These are phyloP conservation scores for Menura novaehollandiae DNA, from an alignment of 2,113 vertebrate species.

Conservation along the genomic window DNA sequence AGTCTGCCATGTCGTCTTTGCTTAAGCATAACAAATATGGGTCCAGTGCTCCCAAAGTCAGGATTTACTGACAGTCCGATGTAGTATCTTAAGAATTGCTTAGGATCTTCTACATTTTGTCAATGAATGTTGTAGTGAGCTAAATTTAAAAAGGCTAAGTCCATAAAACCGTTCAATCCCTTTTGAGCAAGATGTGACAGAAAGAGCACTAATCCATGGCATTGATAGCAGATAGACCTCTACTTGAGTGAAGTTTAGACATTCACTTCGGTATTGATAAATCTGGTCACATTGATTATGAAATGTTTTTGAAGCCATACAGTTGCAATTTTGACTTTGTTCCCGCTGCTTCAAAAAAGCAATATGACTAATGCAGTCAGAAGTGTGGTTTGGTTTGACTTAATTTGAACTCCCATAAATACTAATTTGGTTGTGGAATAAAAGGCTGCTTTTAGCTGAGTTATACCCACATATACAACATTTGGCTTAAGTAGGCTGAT, in stretches of 20 bases:
- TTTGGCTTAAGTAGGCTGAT: not conserved
- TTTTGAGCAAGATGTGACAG: not conserved
- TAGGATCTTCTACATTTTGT: not conserved
- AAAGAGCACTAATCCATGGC: not conserved
- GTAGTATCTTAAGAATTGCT: not conserved
- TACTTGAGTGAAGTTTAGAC: not conserved
- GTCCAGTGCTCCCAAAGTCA: not conserved
- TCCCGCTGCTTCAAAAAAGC: not conserved
- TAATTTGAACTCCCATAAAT: not conserved
- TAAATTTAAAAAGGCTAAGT: not conserved
- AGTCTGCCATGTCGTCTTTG: not conserved
- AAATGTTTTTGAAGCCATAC: not conserved
- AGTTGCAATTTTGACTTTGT: not conserved
- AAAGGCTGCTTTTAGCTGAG: not conserved
- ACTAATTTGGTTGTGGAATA: rapidly evolving
- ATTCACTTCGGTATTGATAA: not conserved
- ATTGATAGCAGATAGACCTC: not conserved
- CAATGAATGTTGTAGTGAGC: not conserved
- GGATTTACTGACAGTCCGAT: not conserved
- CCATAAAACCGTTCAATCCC: not conserved
- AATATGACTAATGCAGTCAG: not conserved
- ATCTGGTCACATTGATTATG: not conserved
- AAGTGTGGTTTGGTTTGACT: not conserved
- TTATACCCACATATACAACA: not conserved
- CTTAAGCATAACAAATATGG: not conserved